A percentile compares a stretch with the other conserved stretches of the same genome.
phyloP scores from a whole-genome alignment of 2,113 vertebrate genomes.

The Antidorcas marsupialis region DNA sequence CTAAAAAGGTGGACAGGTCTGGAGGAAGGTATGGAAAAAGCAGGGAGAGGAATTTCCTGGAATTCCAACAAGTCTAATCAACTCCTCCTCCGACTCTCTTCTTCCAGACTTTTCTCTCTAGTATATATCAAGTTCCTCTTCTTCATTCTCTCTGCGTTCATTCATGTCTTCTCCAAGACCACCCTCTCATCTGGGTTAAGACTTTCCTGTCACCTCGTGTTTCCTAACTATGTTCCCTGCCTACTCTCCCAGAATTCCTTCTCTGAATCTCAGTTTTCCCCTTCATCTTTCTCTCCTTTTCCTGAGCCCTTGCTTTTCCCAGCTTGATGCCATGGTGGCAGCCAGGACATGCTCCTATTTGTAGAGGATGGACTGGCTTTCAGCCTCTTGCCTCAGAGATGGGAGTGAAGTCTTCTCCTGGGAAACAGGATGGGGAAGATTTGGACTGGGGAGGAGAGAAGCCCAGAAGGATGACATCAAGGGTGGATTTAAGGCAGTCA shows the following conservation, averaged over 20 bases:
- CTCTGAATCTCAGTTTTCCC: background rate
- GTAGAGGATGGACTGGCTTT: background rate
- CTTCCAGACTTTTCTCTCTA: too few relatives aligned
- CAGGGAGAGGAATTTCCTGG: background rate
- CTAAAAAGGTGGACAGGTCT: background rate
- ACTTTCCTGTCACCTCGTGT: background rate
- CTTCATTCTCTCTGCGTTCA: background rate
- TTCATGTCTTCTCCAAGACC: too few relatives aligned
- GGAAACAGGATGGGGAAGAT: background rate
- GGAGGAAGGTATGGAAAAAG: background rate
- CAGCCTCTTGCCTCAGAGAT: background rate
- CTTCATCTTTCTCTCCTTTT: background rate
- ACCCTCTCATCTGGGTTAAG: background rate
- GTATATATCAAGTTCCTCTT: background rate
- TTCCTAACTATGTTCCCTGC: background rate
- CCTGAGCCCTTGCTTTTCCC: background rate
- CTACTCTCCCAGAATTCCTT: background rate
- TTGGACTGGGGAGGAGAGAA: background rate
- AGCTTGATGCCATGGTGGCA: background rate
- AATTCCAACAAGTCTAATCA: background rate
- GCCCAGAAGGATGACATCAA: background rate
- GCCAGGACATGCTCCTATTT: rapidly evolving
- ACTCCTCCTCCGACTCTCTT: rapidly evolving
- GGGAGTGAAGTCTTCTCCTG: background rate
- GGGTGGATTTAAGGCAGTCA: background rate